Conservation (phyloP, 2,797 vertebrate genomes). For the Squalus acanthias region DNA sequence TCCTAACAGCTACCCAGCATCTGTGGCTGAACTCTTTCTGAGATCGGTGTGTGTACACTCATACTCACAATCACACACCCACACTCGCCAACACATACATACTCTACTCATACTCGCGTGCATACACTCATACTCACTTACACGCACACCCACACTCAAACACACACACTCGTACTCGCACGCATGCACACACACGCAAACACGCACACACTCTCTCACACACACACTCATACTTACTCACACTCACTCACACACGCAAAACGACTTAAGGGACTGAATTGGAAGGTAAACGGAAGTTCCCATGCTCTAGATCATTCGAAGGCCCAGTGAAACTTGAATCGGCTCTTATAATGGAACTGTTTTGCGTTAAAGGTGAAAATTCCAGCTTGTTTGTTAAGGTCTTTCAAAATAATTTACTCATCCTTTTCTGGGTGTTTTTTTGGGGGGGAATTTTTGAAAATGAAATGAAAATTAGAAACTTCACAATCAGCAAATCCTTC, state of each 20-base stretch:
- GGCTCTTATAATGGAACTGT: not conserved
- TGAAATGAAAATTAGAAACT: not conserved
- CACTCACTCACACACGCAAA: not conserved
- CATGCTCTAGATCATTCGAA: not conserved
- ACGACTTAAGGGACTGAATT: too few relatives aligned
- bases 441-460: not conserved
- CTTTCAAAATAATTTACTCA: not conserved
- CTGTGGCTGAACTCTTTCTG: not conserved
- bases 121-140: not conserved
- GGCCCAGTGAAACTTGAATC: not conserved
- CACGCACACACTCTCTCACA: too few relatives aligned
- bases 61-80: too few relatives aligned
- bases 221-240: not conserved
- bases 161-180: not conserved
- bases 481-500: not conserved
- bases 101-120: too few relatives aligned
- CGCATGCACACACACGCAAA: not conserved
- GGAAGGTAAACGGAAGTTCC: not conserved
- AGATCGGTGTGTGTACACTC: not conserved
- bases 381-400: not conserved
- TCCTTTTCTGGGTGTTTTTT: not conserved
- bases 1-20: conserved; percentile 35
- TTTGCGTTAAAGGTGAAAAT: not conserved
- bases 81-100: not conserved
- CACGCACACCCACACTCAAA: not conserved